A percentile compares a stretch with the other conserved stretches of the same genome.
These are phyloP conservation scores for Apodemia zela DNA, from an alignment of 2,888 invertebrate species.

Conservation along the genomic window DNA sequence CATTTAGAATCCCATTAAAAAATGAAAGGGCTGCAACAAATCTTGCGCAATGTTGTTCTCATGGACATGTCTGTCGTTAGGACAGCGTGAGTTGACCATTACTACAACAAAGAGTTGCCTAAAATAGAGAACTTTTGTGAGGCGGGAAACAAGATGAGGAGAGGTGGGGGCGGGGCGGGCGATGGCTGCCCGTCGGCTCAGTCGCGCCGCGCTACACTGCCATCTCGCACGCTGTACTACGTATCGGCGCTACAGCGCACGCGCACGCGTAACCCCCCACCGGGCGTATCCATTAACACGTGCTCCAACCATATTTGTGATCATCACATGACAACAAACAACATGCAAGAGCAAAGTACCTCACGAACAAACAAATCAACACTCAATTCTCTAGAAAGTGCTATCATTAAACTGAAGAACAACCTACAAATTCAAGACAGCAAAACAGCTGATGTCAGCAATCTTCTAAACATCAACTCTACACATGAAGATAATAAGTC, in stretches of 20 bases:
- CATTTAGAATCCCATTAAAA: slow-evolving; percentile 79
- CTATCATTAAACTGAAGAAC: slow-evolving; percentile 76
- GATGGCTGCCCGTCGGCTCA: slow-evolving; percentile 71
- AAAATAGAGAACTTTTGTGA: slow-evolving; percentile 80
- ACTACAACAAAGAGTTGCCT: slow-evolving; percentile 79
- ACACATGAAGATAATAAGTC: slow-evolving; percentile 57
- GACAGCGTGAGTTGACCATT: slow-evolving; percentile 80
- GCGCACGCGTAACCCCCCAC: slow-evolving; percentile 67
- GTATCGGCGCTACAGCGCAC: slow-evolving; percentile 54
- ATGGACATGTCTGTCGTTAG: slow-evolving; percentile 79
- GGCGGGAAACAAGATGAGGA: slow-evolving; percentile 66
- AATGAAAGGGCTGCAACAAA: slow-evolving; percentile 73
- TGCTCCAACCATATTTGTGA: slow-evolving; percentile 37
- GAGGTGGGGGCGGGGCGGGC: slow-evolving; percentile 76
- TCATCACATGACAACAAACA: slow-evolving; percentile 30
- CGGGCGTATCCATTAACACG: slow-evolving; percentile 57
- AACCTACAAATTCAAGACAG: slow-evolving; percentile 75
- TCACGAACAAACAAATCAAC: slow-evolving; percentile 69
- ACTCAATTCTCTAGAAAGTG: slow-evolving; percentile 74
- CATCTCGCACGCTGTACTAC: slow-evolving; percentile 64
- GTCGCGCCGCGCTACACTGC: slow-evolving; percentile 72
- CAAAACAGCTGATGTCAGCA: slow-evolving; percentile 64
- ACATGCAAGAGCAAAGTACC: slow-evolving; percentile 76
- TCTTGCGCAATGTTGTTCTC: slow-evolving; percentile 75
- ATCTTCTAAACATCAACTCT: slow-evolving; percentile 55